These are phyloP conservation scores for Merops nubicus DNA, from an alignment of 2,113 vertebrate genomes.

Conservation along the genomic window DNA sequence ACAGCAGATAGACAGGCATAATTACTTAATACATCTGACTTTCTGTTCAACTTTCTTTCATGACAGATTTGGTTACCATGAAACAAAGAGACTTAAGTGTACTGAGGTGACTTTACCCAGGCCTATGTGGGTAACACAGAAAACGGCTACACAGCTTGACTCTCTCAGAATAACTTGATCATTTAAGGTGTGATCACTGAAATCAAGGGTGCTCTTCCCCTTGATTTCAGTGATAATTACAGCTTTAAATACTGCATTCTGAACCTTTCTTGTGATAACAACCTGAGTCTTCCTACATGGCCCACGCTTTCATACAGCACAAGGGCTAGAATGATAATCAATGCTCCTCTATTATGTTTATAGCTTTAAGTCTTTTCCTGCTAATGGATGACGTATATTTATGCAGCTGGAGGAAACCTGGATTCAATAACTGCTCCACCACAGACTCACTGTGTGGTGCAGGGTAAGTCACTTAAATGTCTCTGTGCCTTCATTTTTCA, in stretches of 20 bases:
- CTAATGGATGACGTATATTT: slow-evolving; percentile 62
- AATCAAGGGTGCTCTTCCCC: neutral
- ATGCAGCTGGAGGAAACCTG: slow-evolving; percentile 68
- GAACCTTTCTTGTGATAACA: neutral
- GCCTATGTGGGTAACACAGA: neutral
- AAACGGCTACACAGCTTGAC: neutral
- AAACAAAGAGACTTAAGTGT: neutral
- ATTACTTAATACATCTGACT: neutral
- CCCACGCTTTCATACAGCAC: neutral
- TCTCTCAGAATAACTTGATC: neutral
- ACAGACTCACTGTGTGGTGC: slow-evolving; percentile 58
- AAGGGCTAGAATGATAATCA: slow-evolving; percentile 46
- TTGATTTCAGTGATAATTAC: neutral
- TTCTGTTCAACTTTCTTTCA: slow-evolving; percentile 4
- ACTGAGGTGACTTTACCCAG: neutral
- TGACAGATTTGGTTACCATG: neutral
- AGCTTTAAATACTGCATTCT: neutral
- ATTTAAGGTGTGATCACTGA: neutral
- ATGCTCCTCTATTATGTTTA: slow-evolving; percentile 53
- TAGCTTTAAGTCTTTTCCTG: slow-evolving; percentile 60
- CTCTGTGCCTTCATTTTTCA: slow-evolving; percentile 39
- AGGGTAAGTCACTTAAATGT: slow-evolving; percentile 50
- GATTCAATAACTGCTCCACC: slow-evolving; percentile 67
- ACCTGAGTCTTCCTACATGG: neutral
- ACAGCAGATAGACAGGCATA: neutral